Conservation (phyloP, 2,113 vertebrate genomes). For the Dermatemys mawii region DNA sequence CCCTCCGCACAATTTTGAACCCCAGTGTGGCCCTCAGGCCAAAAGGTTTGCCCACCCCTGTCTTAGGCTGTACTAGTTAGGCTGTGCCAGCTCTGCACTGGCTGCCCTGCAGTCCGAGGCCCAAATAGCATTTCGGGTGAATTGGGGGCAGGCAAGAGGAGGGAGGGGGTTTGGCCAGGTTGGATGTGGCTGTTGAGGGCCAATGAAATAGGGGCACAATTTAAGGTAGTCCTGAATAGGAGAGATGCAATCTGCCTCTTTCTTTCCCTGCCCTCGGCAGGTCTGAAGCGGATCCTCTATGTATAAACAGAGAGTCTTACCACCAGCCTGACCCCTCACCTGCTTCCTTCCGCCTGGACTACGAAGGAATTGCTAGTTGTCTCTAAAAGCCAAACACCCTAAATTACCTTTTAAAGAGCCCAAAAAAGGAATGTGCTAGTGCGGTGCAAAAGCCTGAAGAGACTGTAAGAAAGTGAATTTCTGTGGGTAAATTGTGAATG, state of each 20-base stretch:
- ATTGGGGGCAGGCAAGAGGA: not conserved
- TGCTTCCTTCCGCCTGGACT: rapidly evolving
- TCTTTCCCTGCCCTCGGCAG: not conserved
- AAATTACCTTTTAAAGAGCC: constrained; percentile 11
- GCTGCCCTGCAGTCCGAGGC: not conserved
- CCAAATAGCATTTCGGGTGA: not conserved
- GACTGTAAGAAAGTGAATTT: constrained; percentile 39
- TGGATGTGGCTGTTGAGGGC: not conserved
- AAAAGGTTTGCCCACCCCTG: too few relatives aligned
- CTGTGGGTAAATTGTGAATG: constrained; percentile 42
- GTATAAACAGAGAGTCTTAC: not conserved
- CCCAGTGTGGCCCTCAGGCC: too few relatives aligned
- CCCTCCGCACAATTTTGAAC: too few relatives aligned
- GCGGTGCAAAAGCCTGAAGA: constrained; percentile 8
- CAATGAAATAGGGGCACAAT: not conserved
- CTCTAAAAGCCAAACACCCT: not conserved
- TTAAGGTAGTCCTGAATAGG: not conserved
- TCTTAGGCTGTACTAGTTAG: not conserved
- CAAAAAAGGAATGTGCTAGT: not conserved
- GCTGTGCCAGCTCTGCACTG: not conserved
- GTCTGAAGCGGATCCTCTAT: not conserved
- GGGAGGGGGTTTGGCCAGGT: not conserved
- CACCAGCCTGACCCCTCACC: not conserved
- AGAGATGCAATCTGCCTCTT: not conserved
- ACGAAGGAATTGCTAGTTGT: not conserved